Percentiles rank a stretch among this genome's conserved stretches.
Conservation (phyloP, 2,113 vertebrate genomes). For the Columba janthina region DNA sequence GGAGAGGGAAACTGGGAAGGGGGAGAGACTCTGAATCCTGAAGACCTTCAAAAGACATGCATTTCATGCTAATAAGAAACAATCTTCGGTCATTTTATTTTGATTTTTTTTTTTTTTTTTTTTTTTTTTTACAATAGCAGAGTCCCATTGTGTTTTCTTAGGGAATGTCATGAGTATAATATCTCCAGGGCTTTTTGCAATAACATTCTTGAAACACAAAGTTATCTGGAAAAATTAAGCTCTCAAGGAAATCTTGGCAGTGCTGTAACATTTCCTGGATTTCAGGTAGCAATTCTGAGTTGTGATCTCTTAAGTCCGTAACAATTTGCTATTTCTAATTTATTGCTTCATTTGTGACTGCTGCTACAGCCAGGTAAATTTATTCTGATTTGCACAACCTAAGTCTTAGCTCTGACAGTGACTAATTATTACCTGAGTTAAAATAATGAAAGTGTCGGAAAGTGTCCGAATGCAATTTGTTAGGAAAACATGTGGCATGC, state of each 20-base stretch:
- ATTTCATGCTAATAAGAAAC: constrained; percentile 59
- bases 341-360: constrained; percentile 91
- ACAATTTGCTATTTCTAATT: constrained; percentile 88
- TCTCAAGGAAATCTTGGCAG: constrained; percentile 72
- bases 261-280: constrained; percentile 68
- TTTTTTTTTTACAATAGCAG: neutral
- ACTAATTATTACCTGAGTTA: constrained; percentile 91
- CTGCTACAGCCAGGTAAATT: constrained; percentile 84
- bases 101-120: neutral
- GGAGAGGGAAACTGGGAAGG: constrained; percentile 42
- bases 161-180: neutral
- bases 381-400: constrained; percentile 89
- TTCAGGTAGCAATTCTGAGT: constrained; percentile 77
- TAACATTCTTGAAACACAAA: constrained; percentile 15
- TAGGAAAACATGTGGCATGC: constrained; percentile 87
- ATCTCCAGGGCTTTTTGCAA: constrained; percentile 42
- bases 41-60: constrained; percentile 68
- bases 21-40: constrained; percentile 59
- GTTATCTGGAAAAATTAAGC: constrained; percentile 75
- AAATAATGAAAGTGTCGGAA: constrained; percentile 91
- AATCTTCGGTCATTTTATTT: neutral
- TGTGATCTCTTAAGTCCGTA: constrained; percentile 82
- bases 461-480: constrained; percentile 90
- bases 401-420: constrained; percentile 86
- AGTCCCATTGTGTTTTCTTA: neutral